Evolutionary conservation across 2,888 invertebrate species (phyloP).

Genomic region (Andricus quercusramuli): DNA sequence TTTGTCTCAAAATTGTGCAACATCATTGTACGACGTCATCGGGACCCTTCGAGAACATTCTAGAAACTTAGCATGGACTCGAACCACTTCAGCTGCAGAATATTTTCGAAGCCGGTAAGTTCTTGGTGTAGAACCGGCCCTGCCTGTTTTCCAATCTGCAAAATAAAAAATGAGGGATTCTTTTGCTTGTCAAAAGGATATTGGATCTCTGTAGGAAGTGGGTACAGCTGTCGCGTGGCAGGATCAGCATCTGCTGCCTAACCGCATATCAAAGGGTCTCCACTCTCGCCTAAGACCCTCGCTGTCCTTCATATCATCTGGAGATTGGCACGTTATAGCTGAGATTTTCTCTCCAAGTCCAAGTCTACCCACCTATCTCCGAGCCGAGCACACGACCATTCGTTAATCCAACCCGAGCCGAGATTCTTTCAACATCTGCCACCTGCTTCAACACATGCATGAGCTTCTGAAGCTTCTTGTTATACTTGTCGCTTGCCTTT

Average conservation of each 20-base stretch:
- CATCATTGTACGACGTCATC: too few relatives aligned
- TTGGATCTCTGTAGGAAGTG: slow-evolving; percentile 18
- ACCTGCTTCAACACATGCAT: slow-evolving; percentile 7
- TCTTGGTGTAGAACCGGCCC: too few relatives aligned
- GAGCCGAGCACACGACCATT: neutral
- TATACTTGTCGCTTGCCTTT: neutral
- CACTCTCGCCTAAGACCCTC: neutral
- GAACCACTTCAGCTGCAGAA: too few relatives aligned
- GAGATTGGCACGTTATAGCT: slow-evolving; percentile 29
- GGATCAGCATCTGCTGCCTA: slow-evolving; percentile 48
- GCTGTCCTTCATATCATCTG: slow-evolving; percentile 6
- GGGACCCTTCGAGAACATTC: too few relatives aligned
- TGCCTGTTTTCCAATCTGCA: neutral
- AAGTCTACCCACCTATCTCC: neutral
- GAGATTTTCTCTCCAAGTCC: slow-evolving; percentile 2
- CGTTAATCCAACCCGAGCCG: neutral
- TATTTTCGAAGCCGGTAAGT: too few relatives aligned
- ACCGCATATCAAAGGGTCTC: slow-evolving; percentile 25
- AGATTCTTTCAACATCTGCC: slow-evolving; percentile 17
- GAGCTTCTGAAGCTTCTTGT: neutral
- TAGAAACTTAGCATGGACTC: too few relatives aligned
- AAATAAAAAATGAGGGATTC: neutral
- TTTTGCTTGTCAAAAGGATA: slow-evolving; percentile 32
- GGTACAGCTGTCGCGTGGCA: slow-evolving; percentile 54
- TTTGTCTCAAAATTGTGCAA: too few relatives aligned